Evolutionary conservation across 2,113 vertebrate species (phyloP).

Genomic region (Aythya baeri): DNA sequence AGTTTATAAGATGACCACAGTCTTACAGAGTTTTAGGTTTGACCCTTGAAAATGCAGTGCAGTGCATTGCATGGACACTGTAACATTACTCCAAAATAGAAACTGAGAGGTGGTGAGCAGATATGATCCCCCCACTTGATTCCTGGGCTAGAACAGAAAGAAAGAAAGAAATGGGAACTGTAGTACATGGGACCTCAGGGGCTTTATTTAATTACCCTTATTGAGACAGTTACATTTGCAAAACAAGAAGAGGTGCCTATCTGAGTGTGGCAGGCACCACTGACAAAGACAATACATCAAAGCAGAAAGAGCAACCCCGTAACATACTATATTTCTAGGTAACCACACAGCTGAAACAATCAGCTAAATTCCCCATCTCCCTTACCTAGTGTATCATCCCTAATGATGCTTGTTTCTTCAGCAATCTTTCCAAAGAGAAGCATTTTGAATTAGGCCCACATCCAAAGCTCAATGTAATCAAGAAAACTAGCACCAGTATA

Average conservation of each 20-base stretch:
- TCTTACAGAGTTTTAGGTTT: neutral
- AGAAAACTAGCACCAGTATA: neutral
- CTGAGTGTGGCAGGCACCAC: slow-evolving; percentile 33
- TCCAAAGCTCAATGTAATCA: slow-evolving; percentile 25
- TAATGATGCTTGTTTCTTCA: slow-evolving; percentile 58
- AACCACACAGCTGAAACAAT: slow-evolving; percentile 33
- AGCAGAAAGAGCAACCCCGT: slow-evolving; percentile 24
- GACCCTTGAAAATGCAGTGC: neutral
- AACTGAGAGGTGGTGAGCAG: neutral
- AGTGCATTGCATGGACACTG: neutral
- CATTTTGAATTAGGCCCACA: slow-evolving; percentile 12
- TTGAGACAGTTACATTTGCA: slow-evolving; percentile 47
- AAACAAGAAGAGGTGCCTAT: slow-evolving; percentile 55
- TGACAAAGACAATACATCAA: slow-evolving; percentile 61
- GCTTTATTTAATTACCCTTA: slow-evolving; percentile 52
- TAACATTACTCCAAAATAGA: rapidly evolving
- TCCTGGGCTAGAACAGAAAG: neutral
- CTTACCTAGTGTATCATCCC: slow-evolving; percentile 55
- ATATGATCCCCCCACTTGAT: neutral
- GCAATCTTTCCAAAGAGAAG: slow-evolving; percentile 28
- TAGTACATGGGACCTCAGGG: slow-evolving; percentile 7
- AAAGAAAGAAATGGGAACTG: neutral
- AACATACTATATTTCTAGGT: slow-evolving; percentile 3
- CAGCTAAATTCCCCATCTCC: slow-evolving; percentile 49
- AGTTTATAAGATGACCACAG: neutral